Base-by-base conservation (phyloP, 2,113 vertebrate species). In the Channa argus region DNA sequence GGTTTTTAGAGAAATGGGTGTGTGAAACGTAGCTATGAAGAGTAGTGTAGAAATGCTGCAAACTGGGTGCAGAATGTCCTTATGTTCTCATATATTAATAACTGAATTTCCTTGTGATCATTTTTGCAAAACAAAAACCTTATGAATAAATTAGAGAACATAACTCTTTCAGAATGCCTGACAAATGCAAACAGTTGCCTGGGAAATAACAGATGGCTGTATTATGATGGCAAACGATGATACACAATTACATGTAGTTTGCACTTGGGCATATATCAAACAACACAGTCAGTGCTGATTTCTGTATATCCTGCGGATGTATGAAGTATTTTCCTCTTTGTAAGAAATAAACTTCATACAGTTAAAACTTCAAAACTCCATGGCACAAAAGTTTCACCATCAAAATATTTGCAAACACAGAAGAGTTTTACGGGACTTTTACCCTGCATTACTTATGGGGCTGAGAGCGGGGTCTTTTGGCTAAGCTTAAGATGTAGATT, bases 401-500 rank as follows among this genome's bases (percentile, higher is more conserved):
- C 0, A 4, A 6, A 46, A 60, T 50, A 15, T 59, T 59, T 59
- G 12, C 43, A 43, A 24, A 71, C 10, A 61, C 24, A 51, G 3
- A 13, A 12, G 47, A n/a, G 43, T 53, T 63, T 54, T n/a, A 52
- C 8, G 9, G 39, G 56, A 66, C 41, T 45, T 50, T 51, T 44
- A 50, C 33, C 41, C 7, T 12, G 12, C 8, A 12, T 24, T 34
- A 36, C 50, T 46, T 58, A 34, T 15, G 36, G 38, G 37, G 37
- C 7, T 0, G 12, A 58, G 55, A 38, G 53, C 24, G 63, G 39
- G 34, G n/a, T 67, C 53, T 38, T 39, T 59, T 43, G 49, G 62
- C 83, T 71, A 70, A 76, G 81, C 79, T 74, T 67, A 39, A 86
- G 81, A 82, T 77, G 67, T 46, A 71, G 67, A 75, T 58, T 55